phyloP scores from a whole-genome alignment of 2,113 vertebrate genomes.

The Regulus satrapa region DNA sequence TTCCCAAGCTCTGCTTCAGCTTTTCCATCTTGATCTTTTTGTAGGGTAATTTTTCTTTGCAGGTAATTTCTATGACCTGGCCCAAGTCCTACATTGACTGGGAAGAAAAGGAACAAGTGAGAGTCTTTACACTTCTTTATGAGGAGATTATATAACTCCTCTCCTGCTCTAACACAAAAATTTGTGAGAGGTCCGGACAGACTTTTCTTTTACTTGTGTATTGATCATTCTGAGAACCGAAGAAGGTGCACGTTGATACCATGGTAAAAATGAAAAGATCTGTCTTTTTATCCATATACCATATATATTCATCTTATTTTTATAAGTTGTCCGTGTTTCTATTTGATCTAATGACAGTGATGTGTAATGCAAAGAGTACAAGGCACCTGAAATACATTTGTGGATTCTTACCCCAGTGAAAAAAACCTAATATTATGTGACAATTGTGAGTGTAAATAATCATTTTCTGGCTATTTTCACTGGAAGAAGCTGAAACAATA shows the following conservation, averaged over 20 bases:
- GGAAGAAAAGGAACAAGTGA: not conserved
- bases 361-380: not conserved
- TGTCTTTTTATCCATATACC: not conserved
- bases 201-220: not conserved
- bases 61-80: not conserved
- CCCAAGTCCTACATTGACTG: not conserved
- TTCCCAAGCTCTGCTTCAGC: not conserved
- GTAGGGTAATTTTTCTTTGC: not conserved
- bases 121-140: not conserved
- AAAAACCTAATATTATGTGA: not conserved
- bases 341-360: not conserved
- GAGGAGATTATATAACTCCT: not conserved
- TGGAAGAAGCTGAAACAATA: not conserved
- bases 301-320: not conserved
- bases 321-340: not conserved
- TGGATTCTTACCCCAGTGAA: not conserved
- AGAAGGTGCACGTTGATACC: not conserved
- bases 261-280: not conserved
- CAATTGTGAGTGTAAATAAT: not conserved
- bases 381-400: not conserved
- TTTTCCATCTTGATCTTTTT: not conserved
- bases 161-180: not conserved
- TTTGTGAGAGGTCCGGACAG: not conserved
- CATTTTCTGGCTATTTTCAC: not conserved
- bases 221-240: not conserved